Base-by-base conservation (phyloP, 2,113 vertebrate genomes). In the Larimichthys crocea region DNA sequence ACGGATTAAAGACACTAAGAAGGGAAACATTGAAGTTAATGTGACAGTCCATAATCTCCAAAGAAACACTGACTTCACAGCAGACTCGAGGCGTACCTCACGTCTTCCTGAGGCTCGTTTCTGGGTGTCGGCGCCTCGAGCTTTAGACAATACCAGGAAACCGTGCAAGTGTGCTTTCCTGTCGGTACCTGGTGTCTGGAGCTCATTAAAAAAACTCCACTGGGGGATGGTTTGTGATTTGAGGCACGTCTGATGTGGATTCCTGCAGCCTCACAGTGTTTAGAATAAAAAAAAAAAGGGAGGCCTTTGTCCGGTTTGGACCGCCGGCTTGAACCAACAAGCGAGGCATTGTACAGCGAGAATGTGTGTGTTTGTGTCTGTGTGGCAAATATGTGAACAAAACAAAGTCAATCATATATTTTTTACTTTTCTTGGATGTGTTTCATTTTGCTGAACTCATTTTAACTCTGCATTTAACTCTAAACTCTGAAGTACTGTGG, bases 81-180 rank as follows among this genome's bases (percentile, higher is more conserved):
- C 35, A 16, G 26, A 56, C 12, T 6, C 22, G 7, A 42, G n/a
- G 22, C 40, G 48, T 16, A 31, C 2, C 49, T 53, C 26, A 5
- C 22, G 26, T 20, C 60, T 64, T 29, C 50, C 24, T 59, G 0
- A 24, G 24, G 24, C 24, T 24, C 24, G 24, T 24, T 24, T 24
- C 24, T 24, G 24, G 16, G 3, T 8, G 35, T 1, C 35, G 35
- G 14, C 22, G 24, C 49, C 3, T 59, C 19, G 6, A 9, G 17
- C 3, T 22, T 73, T 0, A 64, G 53, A 89, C 87, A 86, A 86
- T 81, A 67, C 57, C 35, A 70, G 88, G 87, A 89, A 89, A 19
- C 12, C 3, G 22, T 40, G 24, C 10, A n/a, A 10, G 65, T 17
- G 10, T 2, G 3, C 6, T 19, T 86, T 83, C 79, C 74, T 80